Evolutionary conservation across 30 jellyfish, hydroid and myxozoan species (phyloP).

Genomic region (Cassiopea andromeda): DNA sequence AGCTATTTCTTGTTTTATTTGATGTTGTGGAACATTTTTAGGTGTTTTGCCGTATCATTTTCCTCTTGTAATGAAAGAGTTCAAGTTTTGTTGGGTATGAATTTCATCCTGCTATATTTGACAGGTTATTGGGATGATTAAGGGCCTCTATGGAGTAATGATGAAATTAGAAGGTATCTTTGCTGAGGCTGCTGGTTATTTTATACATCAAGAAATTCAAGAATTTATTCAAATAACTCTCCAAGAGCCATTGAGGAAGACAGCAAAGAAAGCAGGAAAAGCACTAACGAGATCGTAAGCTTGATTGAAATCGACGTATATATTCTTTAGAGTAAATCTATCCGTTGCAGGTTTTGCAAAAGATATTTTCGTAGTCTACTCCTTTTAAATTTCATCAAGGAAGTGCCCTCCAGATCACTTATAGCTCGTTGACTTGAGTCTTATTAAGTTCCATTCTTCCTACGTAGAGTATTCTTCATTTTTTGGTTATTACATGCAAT

Average conservation of each 20-base stretch:
- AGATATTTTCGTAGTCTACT: too few relatives aligned
- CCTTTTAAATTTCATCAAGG: too few relatives aligned
- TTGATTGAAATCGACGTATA: background rate
- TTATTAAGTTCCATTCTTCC: too few relatives aligned
- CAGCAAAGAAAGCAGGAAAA: conserved; percentile 90
- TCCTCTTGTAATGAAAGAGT: too few relatives aligned
- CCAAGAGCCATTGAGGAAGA: conserved; percentile 95
- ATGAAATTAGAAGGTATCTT: conserved; percentile 82
- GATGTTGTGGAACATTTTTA: too few relatives aligned
- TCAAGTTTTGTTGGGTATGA: background rate
- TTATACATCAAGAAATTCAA: conserved; percentile 91
- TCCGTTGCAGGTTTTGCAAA: background rate
- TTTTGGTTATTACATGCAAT: too few relatives aligned
- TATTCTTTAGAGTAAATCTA: background rate
- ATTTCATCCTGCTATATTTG: background rate
- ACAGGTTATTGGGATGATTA: conserved; percentile 93
- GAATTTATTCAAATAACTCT: conserved; percentile 86
- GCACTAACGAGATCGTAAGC: conserved; percentile 92
- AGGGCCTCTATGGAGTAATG: conserved; percentile 93
- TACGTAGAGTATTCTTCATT: too few relatives aligned
- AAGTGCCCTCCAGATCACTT: too few relatives aligned
- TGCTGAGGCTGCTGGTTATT: conserved; percentile 86
- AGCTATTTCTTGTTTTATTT: too few relatives aligned
- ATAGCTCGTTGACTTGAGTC: too few relatives aligned
- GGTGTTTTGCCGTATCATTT: too few relatives aligned